These are phyloP conservation scores for Cephus nigrinus DNA, from an alignment of 2,888 invertebrate species.

Conservation along the genomic window DNA sequence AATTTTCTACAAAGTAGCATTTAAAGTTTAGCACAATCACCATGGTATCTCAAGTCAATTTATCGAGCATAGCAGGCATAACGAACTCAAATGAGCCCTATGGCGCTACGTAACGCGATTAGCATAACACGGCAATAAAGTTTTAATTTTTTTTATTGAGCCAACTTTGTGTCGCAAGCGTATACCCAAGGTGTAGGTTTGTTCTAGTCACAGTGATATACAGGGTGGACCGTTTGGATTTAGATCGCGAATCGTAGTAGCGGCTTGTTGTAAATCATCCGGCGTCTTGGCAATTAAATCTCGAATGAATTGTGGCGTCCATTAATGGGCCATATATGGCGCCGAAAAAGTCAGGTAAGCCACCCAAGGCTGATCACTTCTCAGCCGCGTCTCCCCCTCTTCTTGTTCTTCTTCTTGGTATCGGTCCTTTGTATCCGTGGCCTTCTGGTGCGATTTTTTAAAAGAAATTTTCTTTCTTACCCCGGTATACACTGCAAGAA, in stretches of 20 bases:
- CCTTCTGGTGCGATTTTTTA: neutral
- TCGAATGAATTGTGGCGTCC: slow-evolving; percentile 29
- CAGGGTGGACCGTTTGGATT: neutral
- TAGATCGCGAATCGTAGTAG: neutral
- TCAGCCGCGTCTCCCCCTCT: neutral
- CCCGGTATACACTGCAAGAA: neutral
- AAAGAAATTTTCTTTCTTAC: neutral
- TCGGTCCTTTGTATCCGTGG: neutral
- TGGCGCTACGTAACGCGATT: neutral
- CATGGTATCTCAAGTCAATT: neutral
- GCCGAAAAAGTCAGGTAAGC: slow-evolving; percentile 22
- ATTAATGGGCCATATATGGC: slow-evolving; percentile 35
- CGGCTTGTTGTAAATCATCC: slow-evolving; percentile 2
- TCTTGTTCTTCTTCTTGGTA: neutral
- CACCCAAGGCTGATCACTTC: slow-evolving; percentile 5
- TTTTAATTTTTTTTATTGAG: neutral
- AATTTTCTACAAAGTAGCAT: neutral
- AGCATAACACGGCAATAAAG: neutral
- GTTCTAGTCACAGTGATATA: neutral
- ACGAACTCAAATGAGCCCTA: neutral
- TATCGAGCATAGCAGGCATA: neutral
- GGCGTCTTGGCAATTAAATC: slow-evolving; percentile 27
- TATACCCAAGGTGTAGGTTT: neutral
- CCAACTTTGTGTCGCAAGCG: neutral
- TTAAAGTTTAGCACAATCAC: neutral